Evolutionary conservation across 1,140 invertebrate genomes (phyloP).

Genomic region (Andricus grossulariae): DNA sequence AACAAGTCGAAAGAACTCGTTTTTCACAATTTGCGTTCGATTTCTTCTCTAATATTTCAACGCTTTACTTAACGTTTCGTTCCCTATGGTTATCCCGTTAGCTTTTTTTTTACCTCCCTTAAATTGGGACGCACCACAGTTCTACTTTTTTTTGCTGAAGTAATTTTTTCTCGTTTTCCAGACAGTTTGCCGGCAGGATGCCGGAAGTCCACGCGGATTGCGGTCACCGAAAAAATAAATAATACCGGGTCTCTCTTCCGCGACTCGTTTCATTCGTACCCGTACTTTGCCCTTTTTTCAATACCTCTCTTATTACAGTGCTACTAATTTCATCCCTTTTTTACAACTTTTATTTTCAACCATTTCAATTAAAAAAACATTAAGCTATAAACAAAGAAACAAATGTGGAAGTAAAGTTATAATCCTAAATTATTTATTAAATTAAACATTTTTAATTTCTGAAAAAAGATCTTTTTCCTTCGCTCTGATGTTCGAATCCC

Average conservation of each 20-base stretch:
- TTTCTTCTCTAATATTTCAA: slow-evolving; percentile 14
- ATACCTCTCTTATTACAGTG: no score
- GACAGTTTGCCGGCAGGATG: slow-evolving; percentile 62
- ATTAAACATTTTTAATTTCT: no score
- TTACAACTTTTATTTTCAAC: no score
- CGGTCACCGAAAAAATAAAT: slow-evolving; percentile 68
- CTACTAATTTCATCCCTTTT: no score
- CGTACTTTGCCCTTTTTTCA: no score
- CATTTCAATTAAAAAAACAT: no score
- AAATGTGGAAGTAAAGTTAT: no score
- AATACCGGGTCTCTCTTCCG: slow-evolving; percentile 64
- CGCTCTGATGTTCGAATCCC: no score
- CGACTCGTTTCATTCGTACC: slow-evolving; percentile 37
- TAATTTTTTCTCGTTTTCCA: slow-evolving; percentile 73
- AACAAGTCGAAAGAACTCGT: slow-evolving; percentile 2
- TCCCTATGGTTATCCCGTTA: slow-evolving; percentile 22
- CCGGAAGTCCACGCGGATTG: slow-evolving; percentile 63
- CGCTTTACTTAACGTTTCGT: slow-evolving; percentile 10
- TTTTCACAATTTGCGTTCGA: slow-evolving; percentile 30
- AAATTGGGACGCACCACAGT: slow-evolving; percentile 39
- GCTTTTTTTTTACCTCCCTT: neutral
- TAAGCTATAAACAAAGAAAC: no score
- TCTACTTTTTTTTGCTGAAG: slow-evolving; percentile 65
- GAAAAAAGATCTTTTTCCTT: no score
- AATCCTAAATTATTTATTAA: no score